Base-by-base conservation (phyloP, 2,888 invertebrate species). In the Lochmaea capreae region DNA sequence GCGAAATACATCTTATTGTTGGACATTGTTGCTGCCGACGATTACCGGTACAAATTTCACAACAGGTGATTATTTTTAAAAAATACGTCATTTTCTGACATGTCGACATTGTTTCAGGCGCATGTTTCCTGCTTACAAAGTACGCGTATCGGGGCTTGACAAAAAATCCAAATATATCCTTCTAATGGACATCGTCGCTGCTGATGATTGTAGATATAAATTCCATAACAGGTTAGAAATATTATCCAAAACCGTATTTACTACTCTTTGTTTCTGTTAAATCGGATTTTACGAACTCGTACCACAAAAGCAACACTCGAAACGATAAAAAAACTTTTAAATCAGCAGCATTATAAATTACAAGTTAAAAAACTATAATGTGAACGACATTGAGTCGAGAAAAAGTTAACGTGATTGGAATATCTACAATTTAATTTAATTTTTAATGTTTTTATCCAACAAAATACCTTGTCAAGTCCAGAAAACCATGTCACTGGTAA, bases 21-120 rank as follows among this genome's bases (percentile, higher is more conserved):
- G 94, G 99, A 99, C 92, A 97, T 99, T 88, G 97, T 98, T 84
- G 97, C 98, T 65, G 97, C 98, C 79, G 99, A 99, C 89, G 98
- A 99, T 91, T 98, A 97, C 92, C 92, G 97, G 90, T 97, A 97
- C 92, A 97, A 97, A 90, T 97, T 97, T 91, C 97, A 97, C 90
- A 97, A 97, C 93, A 96, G 96, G 96, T 94, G 85, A 85, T 75
- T 76, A 76, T 75, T 46, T 33, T 49, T 49, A 65, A 63, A 73
- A 73, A 61, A 59, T 71, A 67, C 62, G 26, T 65, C 58, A 72
- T 63, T 72, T 72, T 70, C 75, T 78, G 76, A 79, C 77, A 76
- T 78, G 62, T 77, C 75, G 70, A 75, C 76, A 80, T 81, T 90
- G 90, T 91, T 91, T 89, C 93, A 97, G 97, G 91, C 95, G 97